Conservation (phyloP, 2,797 vertebrate genomes). For the Leptoclinus maculatus region DNA sequence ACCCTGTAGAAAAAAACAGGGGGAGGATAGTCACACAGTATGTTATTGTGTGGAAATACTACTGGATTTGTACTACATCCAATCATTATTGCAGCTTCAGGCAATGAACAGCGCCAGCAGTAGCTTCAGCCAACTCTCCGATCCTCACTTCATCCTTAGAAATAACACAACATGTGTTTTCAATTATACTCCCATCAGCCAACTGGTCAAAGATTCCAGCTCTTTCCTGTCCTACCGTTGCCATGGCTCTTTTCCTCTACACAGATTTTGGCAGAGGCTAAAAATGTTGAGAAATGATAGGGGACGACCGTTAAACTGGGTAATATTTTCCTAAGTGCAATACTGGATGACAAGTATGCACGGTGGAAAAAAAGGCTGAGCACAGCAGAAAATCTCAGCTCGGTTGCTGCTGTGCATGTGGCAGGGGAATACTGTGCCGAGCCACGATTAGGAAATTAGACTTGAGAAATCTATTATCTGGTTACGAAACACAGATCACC, state of each 20-base stretch:
- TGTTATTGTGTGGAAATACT: slow-evolving; percentile 32
- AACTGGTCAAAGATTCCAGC: slow-evolving; percentile 41
- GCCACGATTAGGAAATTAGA: slow-evolving; percentile 11
- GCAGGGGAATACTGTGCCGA: slow-evolving; percentile 34
- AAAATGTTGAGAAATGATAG: slow-evolving; percentile 49
- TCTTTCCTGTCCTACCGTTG: slow-evolving; percentile 23
- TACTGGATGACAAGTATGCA: background rate
- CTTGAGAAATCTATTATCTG: slow-evolving; percentile 18
- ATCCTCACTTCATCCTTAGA: slow-evolving; percentile 17
- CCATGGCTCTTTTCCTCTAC: slow-evolving; percentile 23
- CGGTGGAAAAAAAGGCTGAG: slow-evolving; percentile 36
- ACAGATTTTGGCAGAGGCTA: slow-evolving; percentile 50
- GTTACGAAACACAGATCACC: slow-evolving; percentile 30
- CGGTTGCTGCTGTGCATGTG: slow-evolving; percentile 57
- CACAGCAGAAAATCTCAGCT: slow-evolving; percentile 33
- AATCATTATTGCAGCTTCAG: slow-evolving; percentile 23
- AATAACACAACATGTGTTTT: slow-evolving; percentile 72
- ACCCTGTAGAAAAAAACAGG: slow-evolving; percentile 55
- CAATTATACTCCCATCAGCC: slow-evolving; percentile 53
- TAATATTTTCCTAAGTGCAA: slow-evolving; percentile 70
- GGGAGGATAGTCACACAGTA: background rate
- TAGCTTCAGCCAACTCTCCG: slow-evolving; percentile 16
- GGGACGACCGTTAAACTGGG: slow-evolving; percentile 37
- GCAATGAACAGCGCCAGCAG: background rate
- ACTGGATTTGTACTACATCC: slow-evolving; percentile 33